Conservation (phyloP, 2,797 vertebrate species). For the Microhierax caerulescens region DNA sequence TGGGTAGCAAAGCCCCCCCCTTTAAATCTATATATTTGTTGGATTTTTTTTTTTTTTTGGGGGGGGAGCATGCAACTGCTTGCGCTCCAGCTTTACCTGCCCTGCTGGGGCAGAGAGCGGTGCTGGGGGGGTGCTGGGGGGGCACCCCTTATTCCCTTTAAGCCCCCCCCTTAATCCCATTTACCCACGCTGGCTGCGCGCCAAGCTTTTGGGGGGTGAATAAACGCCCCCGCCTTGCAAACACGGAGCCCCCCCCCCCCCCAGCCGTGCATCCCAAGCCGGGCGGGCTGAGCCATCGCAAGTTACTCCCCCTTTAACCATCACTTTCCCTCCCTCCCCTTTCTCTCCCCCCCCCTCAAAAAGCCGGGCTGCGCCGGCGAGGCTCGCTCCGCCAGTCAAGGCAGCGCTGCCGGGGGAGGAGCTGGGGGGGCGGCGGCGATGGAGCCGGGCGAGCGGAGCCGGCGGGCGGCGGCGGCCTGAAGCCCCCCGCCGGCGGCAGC, state of each 20-base stretch:
- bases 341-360: neutral
- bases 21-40: too few species aligned
- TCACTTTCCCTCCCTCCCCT: constrained; percentile 51
- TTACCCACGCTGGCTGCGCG: rapidly evolving
- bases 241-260: too few species aligned
- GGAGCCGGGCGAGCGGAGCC: constrained; percentile 55
- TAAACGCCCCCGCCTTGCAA: neutral
- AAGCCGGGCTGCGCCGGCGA: constrained; percentile 43
- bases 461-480: constrained; percentile 29
- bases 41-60: too few species aligned
- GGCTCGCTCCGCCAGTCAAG: constrained; percentile 1
- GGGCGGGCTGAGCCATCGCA: neutral
- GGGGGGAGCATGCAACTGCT: neutral
- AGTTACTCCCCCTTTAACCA: constrained; percentile 65
- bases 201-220: neutral
- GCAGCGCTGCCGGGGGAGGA: constrained; percentile 59
- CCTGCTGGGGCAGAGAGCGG: neutral
- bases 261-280: neutral
- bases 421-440: constrained; percentile 53
- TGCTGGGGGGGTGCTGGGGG: too few species aligned
- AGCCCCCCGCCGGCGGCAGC: neutral
- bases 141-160: neutral
- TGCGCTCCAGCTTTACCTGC: rapidly evolving
- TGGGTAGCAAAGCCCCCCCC: too few species aligned
- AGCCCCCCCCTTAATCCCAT: neutral